Evolutionary conservation across 1,140 invertebrate genomes (phyloP), one percentile per base, ranked within the genome.

Genomic region (Penaeus chinensis): DNA sequence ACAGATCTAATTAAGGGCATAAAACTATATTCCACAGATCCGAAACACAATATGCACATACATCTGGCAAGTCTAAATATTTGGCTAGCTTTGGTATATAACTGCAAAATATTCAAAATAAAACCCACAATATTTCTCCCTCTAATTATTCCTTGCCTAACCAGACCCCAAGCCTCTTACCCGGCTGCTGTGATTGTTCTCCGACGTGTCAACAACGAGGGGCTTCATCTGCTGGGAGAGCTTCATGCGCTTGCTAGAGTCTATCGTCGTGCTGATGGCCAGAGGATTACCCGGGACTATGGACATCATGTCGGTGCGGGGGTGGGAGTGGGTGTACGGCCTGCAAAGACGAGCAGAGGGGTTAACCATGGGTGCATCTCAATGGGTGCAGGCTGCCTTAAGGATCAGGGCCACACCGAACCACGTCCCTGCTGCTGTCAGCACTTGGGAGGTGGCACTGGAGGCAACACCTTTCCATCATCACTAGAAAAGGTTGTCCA

Each of bases 191-290:
- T 90, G 89, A 42, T 85, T 86, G 69, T 85, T 86, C 66, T 90
- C 89, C 2, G 89, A 88, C 77, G 86, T 85, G 47, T 88, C 89
- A 32, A 88, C 84, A 60, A 90, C 86, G 20, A 85, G 77, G 20
- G 89, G 89, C 86, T 90, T 90, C 71, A 83, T 86, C 20, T 84
- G 84, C 24, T 81, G 61, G 32, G 83, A 63, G 61, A 90, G 82
- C 79, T 87, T 90, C 42, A 90, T 90, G 8, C 89, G 62, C 63
- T 90, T 90, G 76, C 89, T 89, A 82, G 86, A 88, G 86, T 90
- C 89, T 61, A 90, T 85, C 60, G 79, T 88, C 27, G 85, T 90
- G 61, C 82, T 85, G 20, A 90, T 82, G 11, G 89, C 89, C 63
- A 89, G 71, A 71, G 83, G 84, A 82, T 82, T 88, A 62, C 85